Evolutionary conservation across 1,140 invertebrate genomes (phyloP).

Genomic region (Drosophila hydei): DNA sequence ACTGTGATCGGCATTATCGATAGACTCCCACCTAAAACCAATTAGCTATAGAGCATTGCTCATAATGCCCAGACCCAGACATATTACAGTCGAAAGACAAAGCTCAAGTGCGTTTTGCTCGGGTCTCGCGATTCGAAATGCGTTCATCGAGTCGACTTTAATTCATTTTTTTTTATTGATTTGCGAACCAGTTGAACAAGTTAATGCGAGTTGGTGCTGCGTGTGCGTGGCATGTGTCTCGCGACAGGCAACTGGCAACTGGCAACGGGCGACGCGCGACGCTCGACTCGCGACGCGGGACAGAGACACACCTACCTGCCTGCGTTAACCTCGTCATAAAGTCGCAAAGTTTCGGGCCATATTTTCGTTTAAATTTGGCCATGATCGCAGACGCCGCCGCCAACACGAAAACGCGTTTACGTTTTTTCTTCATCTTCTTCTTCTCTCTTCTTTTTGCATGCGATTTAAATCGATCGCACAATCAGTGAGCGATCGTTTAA

Average conservation of each 20-base stretch:
- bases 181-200: conserved; percentile 64
- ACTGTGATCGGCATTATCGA: not conserved
- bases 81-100: conserved; percentile 7
- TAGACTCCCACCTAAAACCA: conserved; percentile 2
- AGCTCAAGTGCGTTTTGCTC: conserved; percentile 63
- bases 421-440: not conserved
- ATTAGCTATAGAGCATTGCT: conserved; percentile 1
- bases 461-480: not conserved
- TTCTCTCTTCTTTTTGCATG: conserved; percentile 27
- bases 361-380: conserved; percentile 67
- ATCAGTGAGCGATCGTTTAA: conserved; percentile 44
- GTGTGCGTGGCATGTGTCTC: conserved; percentile 60
- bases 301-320: conserved; percentile 61
- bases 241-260: not conserved
- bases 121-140: conserved; percentile 59
- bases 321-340: conserved; percentile 37
- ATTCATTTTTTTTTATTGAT: conserved; percentile 15
- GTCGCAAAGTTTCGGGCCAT: conserved; percentile 23
- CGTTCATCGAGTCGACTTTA: conserved; percentile 50
- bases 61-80: not conserved
- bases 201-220: conserved; percentile 30
- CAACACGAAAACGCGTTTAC: conserved; percentile 33
- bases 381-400: conserved; percentile 66
- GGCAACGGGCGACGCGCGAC: conserved; percentile 28
- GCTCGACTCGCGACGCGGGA: conserved; percentile 10